Evolutionary conservation across 2,888 invertebrate genomes (phyloP), one percentile per base, ranked within the genome.

Genomic region (Ecliptopera silaceata): DNA sequence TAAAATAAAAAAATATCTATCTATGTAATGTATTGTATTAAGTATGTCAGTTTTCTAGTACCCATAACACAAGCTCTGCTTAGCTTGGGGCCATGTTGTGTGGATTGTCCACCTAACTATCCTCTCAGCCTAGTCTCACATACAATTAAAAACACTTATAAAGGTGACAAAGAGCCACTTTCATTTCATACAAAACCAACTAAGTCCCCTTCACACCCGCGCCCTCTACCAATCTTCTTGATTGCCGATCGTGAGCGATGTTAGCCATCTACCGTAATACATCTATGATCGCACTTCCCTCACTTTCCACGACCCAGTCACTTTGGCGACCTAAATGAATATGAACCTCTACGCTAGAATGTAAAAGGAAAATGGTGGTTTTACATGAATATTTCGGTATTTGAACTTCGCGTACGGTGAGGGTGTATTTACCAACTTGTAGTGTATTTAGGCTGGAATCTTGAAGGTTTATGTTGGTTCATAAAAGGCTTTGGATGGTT

Each of bases 301-400:
- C 6, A 20, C 34, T 10, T 10, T 10, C 34, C 36, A 1, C 2
- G 10, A 39, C 17, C 17, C 17, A 29, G 18, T 1, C 10, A 11
- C 10, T 0, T 22, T n/a, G n/a, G 26, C 13, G 32, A 4, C 18
- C 32, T 18, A 22, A 29, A 12, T 11, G 45, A 41, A 32, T 20
- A 39, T 41, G 17, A 41, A 31, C 31, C 15, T 52, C 26, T 8
- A 26, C 8, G 44, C 44, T 26, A 20, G 26, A 55, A 66, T 65
- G 68, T 61, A 66, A 64, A 58, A 54, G 47, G 55, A 50, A 70
- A 59, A 66, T 59, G 58, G 59, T 60, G 57, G 61, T 65, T 61
- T 42, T 39, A 53, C 56, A 62, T 74, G 67, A 75, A 75, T 75
- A 72, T 71, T 74, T 71, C 61, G 71, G 61, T 50, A 57, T 61